phyloP scores from a whole-genome alignment of 2,888 invertebrate genomes.

The Geophilus truncorum region DNA sequence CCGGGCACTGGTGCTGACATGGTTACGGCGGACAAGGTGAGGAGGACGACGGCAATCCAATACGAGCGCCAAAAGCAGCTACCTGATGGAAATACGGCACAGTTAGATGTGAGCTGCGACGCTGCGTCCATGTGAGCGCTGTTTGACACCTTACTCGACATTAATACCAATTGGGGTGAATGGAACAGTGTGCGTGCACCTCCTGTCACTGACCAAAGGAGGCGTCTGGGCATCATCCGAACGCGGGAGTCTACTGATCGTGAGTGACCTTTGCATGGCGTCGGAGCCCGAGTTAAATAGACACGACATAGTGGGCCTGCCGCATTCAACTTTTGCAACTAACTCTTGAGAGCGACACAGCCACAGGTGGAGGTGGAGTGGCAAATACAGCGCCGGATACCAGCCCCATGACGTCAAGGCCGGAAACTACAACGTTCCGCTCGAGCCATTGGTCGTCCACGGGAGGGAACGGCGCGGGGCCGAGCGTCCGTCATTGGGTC shows the following conservation, averaged over 20 bases:
- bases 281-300: background rate
- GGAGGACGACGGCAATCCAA: background rate
- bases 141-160: background rate
- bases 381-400: background rate
- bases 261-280: background rate
- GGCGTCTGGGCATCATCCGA: background rate
- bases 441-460: background rate
- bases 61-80: background rate
- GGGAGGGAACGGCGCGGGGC: background rate
- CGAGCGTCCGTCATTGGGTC: background rate
- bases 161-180: background rate
- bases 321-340: background rate
- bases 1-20: background rate
- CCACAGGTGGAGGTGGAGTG: background rate
- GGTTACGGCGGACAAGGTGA: background rate
- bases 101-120: background rate
- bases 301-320: background rate
- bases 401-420: background rate
- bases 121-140: background rate
- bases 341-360: background rate
- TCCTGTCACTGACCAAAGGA: background rate
- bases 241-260: background rate
- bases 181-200: background rate
- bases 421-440: background rate
- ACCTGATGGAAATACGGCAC: background rate